phyloP scores from a whole-genome alignment of 2,888 invertebrate species.

The Acanthosoma haemorrhoidale region DNA sequence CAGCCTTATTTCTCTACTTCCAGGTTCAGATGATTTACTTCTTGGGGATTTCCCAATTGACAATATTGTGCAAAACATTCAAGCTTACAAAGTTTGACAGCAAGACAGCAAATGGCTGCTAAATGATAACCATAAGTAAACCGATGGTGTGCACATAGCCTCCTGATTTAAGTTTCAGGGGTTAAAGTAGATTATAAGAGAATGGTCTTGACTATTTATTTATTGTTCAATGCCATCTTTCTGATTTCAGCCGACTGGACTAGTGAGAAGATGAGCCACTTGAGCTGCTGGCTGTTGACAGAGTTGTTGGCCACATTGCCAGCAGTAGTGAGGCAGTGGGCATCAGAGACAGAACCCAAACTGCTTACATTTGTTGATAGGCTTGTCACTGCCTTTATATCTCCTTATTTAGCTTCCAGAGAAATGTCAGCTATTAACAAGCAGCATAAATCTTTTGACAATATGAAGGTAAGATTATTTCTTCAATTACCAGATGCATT shows the following conservation, averaged over 20 bases:
- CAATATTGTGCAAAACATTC: too few relatives aligned
- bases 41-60: too few relatives aligned
- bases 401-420: constrained; percentile 59
- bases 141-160: too few relatives aligned
- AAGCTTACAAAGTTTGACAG: too few relatives aligned
- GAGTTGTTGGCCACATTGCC: constrained; percentile 61
- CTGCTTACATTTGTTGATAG: constrained; percentile 62
- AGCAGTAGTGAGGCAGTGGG: constrained; percentile 72
- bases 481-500: background rate
- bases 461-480: constrained; percentile 55
- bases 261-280: constrained; percentile 50
- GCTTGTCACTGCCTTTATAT: constrained; percentile 62
- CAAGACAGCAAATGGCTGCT: too few relatives aligned
- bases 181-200: too few relatives aligned
- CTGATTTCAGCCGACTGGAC: constrained; percentile 40
- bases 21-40: too few relatives aligned
- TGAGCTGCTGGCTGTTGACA: constrained; percentile 63
- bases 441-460: constrained; percentile 52
- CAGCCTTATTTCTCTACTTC: too few relatives aligned
- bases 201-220: too few relatives aligned
- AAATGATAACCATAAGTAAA: too few relatives aligned
- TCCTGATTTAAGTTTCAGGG: too few relatives aligned
- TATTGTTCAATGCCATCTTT: background rate
- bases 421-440: constrained; percentile 59
- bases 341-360: constrained; percentile 60